Evolutionary conservation across 2,888 invertebrate species (phyloP).

Genomic region (Aphelenchoides bicaudatus): DNA sequence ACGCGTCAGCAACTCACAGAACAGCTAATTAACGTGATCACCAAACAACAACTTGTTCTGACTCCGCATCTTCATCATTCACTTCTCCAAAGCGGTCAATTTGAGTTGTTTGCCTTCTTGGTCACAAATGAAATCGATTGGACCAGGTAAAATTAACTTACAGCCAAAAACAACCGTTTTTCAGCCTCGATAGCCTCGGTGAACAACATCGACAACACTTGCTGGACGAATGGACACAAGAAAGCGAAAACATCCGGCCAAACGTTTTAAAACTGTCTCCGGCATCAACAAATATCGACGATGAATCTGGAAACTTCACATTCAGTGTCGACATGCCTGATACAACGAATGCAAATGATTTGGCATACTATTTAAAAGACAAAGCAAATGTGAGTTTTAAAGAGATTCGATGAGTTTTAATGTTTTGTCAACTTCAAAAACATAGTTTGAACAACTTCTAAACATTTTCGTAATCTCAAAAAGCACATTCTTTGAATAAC

Average conservation of each 20-base stretch:
- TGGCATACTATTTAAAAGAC: constrained; percentile 20
- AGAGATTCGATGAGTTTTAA: background rate
- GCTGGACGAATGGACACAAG: background rate
- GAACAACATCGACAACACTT: constrained; percentile 15
- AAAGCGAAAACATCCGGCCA: constrained; percentile 8
- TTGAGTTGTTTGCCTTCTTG: constrained; percentile 19
- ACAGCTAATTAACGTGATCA: background rate
- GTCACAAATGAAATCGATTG: background rate
- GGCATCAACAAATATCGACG: no score
- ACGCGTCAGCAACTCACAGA: background rate
- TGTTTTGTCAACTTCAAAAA: no score
- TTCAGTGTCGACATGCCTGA: constrained; percentile 21
- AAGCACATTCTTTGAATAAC: no score
- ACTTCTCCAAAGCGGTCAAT: constrained; percentile 16
- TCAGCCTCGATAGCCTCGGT: background rate
- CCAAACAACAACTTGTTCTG: no score
- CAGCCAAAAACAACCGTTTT: background rate
- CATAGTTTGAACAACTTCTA: no score
- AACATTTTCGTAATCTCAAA: no score
- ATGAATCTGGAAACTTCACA: no score
- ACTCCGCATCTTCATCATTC: constrained; percentile 23
- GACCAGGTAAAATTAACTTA: background rate
- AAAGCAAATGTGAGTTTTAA: constrained; percentile 8
- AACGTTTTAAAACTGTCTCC: no score
- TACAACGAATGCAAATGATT: constrained; percentile 5